A percentile compares a stretch with the other conserved stretches of the same genome.
These are phyloP conservation scores for Macropus fuliginosus DNA, from an alignment of 2,797 vertebrate species.

Conservation along the genomic window DNA sequence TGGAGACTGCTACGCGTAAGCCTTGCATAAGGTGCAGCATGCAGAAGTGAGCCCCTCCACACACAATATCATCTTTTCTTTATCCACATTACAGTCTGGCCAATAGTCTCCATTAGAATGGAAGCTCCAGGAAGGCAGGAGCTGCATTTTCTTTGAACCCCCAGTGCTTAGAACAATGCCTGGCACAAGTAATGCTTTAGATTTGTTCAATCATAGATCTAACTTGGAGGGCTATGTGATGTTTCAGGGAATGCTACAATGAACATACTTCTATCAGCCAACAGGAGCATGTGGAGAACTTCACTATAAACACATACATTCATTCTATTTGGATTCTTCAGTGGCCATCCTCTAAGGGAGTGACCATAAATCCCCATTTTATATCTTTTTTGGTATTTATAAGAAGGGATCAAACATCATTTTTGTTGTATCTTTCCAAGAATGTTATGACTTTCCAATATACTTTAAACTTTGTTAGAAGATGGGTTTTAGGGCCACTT, in stretches of 20 bases:
- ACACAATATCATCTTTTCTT: neutral
- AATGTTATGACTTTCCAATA: neutral
- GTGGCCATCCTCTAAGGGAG: neutral
- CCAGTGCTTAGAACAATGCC: neutral
- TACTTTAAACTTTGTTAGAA: neutral
- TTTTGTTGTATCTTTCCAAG: neutral
- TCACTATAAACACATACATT: neutral
- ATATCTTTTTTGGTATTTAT: neutral
- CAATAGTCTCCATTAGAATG: neutral
- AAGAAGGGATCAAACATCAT: neutral
- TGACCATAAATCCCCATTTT: neutral
- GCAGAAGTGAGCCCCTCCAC: neutral
- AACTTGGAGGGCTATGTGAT: neutral
- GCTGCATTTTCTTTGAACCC: neutral
- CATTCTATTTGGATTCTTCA: neutral
- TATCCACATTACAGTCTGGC: neutral
- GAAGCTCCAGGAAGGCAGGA: neutral
- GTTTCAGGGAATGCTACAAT: neutral
- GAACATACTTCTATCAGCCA: neutral
- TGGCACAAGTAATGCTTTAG: neutral
- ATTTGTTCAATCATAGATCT: neutral
- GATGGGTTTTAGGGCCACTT: neutral
- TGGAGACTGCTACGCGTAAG: neutral
- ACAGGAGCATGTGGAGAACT: neutral
- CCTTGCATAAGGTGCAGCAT: neutral